These are phyloP conservation scores for Mastomys natalensis DNA, from an alignment of 2,113 vertebrate species.

Conservation along the genomic window DNA sequence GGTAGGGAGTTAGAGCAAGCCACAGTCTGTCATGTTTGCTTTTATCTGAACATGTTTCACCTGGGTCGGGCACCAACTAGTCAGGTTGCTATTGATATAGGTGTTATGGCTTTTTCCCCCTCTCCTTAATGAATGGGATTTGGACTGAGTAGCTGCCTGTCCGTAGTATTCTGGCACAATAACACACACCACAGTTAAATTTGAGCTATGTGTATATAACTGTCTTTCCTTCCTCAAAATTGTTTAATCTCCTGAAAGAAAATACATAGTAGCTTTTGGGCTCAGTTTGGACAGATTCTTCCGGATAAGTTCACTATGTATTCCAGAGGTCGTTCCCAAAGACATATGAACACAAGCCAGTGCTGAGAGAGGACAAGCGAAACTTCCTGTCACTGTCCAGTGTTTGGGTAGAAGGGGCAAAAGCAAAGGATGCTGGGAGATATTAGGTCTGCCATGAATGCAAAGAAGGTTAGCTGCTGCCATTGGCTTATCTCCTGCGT, in stretches of 20 bases:
- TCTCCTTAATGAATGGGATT: background rate
- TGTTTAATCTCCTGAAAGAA: background rate
- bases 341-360: background rate
- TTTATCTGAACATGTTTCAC: background rate
- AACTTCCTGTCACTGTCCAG: too few relatives aligned
- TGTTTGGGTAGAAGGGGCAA: background rate
- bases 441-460: background rate
- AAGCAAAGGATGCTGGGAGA: background rate
- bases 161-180: rapidly evolving
- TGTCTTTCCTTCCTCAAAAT: background rate
- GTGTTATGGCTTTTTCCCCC: background rate
- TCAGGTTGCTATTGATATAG: background rate
- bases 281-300: slow-evolving; percentile 10
- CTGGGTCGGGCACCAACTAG: background rate
- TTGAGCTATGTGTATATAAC: background rate
- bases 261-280: background rate
- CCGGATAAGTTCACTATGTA: background rate
- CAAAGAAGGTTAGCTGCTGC: background rate
- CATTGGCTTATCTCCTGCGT: background rate
- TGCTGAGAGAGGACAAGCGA: background rate
- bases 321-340: background rate
- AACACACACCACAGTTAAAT: background rate
- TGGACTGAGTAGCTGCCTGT: background rate
- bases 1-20: background rate
- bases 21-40: background rate